Evolutionary conservation across 2,113 vertebrate genomes (phyloP).

Genomic region (Psephotus haematonotus): DNA sequence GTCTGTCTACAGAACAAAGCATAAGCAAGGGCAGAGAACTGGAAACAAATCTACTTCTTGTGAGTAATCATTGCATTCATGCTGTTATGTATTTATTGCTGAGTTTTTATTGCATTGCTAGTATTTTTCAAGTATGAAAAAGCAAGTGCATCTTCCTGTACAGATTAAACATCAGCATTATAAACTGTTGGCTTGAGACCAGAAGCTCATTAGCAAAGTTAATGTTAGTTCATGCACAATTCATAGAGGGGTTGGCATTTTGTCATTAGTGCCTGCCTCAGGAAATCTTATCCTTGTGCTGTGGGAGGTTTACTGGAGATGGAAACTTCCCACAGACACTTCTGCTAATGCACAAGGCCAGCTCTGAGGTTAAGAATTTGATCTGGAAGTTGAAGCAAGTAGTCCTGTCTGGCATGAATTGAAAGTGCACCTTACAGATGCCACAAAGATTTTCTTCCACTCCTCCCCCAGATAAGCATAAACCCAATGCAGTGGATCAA

Average conservation of each 20-base stretch:
- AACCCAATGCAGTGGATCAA: not conserved
- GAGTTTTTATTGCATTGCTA: not conserved
- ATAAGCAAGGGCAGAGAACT: not conserved
- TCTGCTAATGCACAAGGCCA: not conserved
- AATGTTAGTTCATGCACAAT: not conserved
- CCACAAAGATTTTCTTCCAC: not conserved
- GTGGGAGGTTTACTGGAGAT: not conserved
- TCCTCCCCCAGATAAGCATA: not conserved
- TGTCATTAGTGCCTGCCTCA: not conserved
- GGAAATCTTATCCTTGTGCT: not conserved
- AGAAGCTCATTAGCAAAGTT: not conserved
- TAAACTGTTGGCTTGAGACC: not conserved
- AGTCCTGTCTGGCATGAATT: not conserved
- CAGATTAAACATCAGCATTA: not conserved
- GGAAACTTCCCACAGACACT: not conserved
- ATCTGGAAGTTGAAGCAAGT: not conserved
- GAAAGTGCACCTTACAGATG: not conserved
- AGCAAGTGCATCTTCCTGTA: not conserved
- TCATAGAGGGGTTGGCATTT: not conserved
- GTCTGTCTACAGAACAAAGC: not conserved
- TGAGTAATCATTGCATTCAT: not conserved
- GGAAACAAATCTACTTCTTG: not conserved
- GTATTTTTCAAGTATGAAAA: not conserved
- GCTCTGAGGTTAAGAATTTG: not conserved
- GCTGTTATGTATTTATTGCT: not conserved